Percentiles rank a stretch among this genome's conserved stretches.
These are phyloP conservation scores for Temnothorax rugatulus DNA, from an alignment of 2,888 invertebrate species.

Conservation along the genomic window DNA sequence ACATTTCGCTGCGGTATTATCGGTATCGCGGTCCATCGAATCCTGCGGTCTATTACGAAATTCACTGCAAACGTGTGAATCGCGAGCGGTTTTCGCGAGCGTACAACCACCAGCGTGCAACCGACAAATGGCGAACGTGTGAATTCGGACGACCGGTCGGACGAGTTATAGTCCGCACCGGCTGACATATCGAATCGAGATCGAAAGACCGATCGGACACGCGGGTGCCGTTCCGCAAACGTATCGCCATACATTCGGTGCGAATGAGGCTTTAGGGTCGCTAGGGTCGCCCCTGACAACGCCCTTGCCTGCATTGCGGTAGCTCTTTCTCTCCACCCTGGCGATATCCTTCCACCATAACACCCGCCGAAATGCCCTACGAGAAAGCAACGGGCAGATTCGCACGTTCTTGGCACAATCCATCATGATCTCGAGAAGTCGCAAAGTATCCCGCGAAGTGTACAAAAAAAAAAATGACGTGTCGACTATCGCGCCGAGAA, in stretches of 20 bases:
- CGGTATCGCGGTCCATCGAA: neutral
- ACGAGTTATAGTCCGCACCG: slow-evolving; percentile 5
- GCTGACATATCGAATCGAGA: slow-evolving; percentile 43
- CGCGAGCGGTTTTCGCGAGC: neutral
- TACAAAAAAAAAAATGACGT: neutral
- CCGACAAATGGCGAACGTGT: slow-evolving; percentile 2
- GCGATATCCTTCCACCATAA: slow-evolving; percentile 70
- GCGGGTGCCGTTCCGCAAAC: slow-evolving; percentile 66
- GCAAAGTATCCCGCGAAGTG: neutral
- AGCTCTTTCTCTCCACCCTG: slow-evolving; percentile 71
- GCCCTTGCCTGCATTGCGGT: slow-evolving; percentile 85
- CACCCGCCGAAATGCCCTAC: slow-evolving; percentile 22
- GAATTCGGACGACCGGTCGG: neutral
- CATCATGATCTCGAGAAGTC: neutral
- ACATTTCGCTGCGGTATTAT: slow-evolving; percentile 16
- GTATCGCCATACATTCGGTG: slow-evolving; percentile 69
- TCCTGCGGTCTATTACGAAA: slow-evolving; percentile 19
- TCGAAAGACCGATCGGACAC: slow-evolving; percentile 62
- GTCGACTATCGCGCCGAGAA: neutral
- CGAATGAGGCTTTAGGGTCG: slow-evolving; percentile 78
- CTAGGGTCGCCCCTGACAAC: slow-evolving; percentile 85
- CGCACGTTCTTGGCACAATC: neutral
- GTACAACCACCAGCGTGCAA: neutral
- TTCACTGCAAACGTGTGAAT: neutral
- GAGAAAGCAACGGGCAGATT: slow-evolving; percentile 1